Evolutionary conservation across 2,888 invertebrate genomes (phyloP).

Genomic region (Cantharis nigra): DNA sequence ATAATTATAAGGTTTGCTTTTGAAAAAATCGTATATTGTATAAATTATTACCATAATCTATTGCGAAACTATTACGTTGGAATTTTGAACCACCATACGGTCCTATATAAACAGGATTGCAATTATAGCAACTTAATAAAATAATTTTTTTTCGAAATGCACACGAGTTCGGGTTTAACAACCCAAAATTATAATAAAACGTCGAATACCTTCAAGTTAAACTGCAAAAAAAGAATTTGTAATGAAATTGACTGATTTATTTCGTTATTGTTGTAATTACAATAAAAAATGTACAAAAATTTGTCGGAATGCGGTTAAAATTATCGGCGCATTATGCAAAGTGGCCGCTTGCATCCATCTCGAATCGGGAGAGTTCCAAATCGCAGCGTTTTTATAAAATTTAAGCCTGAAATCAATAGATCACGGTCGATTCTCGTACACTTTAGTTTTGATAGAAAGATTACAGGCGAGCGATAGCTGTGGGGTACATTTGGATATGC

Average conservation of each 20-base stretch:
- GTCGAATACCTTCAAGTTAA: background rate
- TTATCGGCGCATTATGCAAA: conserved; percentile 28
- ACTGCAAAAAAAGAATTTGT: background rate
- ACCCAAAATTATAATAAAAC: background rate
- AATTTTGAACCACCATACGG: background rate
- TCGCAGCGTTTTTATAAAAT: conserved; percentile 14
- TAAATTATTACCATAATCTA: conserved; percentile 29
- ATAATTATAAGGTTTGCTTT: conserved; percentile 26
- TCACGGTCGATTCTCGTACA: conserved; percentile 46
- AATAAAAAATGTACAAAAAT: background rate
- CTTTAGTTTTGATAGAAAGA: conserved; percentile 51
- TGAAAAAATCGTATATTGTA: conserved; percentile 24
- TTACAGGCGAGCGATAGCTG: conserved; percentile 38
- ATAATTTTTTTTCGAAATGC: background rate
- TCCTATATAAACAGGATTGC: background rate
- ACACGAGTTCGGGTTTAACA: background rate
- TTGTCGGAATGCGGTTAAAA: background rate
- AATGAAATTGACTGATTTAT: background rate
- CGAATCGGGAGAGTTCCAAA: conserved; percentile 13
- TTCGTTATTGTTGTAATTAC: background rate
- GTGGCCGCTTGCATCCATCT: conserved; percentile 9
- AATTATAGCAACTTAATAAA: background rate
- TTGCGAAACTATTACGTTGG: conserved; percentile 17
- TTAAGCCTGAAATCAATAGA: conserved; percentile 44
- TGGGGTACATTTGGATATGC: conserved; percentile 25